Evolutionary conservation across 2,797 vertebrate species (phyloP).

Genomic region (Anomalospiza imberbis): DNA sequence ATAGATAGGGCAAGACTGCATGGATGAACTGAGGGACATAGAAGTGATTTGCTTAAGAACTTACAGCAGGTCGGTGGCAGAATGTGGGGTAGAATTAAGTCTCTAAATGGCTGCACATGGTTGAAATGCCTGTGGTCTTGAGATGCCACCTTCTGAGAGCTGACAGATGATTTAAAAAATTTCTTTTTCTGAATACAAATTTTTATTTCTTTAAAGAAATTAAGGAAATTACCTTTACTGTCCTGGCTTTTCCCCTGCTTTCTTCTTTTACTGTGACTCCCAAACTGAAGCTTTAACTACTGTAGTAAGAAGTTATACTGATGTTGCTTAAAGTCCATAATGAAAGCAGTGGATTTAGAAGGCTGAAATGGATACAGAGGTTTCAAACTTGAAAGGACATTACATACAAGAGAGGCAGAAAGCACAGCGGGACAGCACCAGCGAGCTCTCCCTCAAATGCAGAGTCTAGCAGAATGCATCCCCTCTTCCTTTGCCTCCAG

Average conservation of each 20-base stretch:
- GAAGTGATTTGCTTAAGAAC: neutral
- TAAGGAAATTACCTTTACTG: neutral
- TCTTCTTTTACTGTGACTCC: neutral
- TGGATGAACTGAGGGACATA: neutral
- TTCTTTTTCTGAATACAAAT: neutral
- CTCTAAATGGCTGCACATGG: neutral
- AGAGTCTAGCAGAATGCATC: neutral
- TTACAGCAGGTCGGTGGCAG: neutral
- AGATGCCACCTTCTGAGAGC: neutral
- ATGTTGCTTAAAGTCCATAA: neutral
- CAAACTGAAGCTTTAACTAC: neutral
- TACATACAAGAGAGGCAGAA: neutral
- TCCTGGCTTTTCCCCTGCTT: neutral
- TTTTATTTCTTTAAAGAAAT: neutral
- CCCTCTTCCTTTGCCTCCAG: neutral
- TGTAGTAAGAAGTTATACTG: neutral
- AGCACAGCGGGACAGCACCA: neutral
- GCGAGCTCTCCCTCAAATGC: neutral
- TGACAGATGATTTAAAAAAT: neutral
- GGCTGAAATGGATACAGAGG: neutral
- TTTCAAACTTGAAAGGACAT: neutral
- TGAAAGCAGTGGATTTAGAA: neutral
- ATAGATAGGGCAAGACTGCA: neutral
- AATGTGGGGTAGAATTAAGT: neutral
- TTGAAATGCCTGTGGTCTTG: slow-evolving; percentile 12